Percentiles rank a stretch among this genome's conserved stretches.
These are phyloP conservation scores for Setophaga petechia DNA, from an alignment of 2,113 vertebrate species.

Conservation along the genomic window DNA sequence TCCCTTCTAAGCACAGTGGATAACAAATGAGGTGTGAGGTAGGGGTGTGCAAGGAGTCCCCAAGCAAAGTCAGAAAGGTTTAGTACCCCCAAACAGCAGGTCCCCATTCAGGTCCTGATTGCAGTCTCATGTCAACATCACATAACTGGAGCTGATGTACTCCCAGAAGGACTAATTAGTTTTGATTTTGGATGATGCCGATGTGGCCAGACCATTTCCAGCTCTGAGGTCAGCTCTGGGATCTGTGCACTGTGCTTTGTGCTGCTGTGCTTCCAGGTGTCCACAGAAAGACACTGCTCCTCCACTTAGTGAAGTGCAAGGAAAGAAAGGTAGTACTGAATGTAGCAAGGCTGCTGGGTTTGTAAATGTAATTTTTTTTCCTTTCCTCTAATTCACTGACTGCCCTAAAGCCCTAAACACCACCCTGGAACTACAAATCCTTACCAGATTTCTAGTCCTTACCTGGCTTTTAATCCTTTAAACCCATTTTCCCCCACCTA, in stretches of 20 bases:
- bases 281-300: neutral
- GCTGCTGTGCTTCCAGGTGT: neutral
- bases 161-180: neutral
- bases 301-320: neutral
- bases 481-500: neutral
- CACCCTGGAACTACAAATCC: neutral
- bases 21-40: neutral
- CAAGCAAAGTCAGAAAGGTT: neutral
- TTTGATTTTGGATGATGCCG: neutral
- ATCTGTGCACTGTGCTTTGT: rapidly evolving
- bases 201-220: neutral
- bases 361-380: neutral
- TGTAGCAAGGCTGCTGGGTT: neutral
- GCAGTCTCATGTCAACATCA: neutral
- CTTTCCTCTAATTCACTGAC: neutral
- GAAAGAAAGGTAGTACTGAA: neutral
- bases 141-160: neutral
- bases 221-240: neutral
- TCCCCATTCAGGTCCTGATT: neutral
- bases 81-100: neutral
- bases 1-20: neutral
- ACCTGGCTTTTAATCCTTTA: neutral
- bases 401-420: neutral
- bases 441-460: neutral
- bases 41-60: neutral